Conservation (phyloP, 2,888 invertebrate genomes). For the Anticlea derivata region DNA sequence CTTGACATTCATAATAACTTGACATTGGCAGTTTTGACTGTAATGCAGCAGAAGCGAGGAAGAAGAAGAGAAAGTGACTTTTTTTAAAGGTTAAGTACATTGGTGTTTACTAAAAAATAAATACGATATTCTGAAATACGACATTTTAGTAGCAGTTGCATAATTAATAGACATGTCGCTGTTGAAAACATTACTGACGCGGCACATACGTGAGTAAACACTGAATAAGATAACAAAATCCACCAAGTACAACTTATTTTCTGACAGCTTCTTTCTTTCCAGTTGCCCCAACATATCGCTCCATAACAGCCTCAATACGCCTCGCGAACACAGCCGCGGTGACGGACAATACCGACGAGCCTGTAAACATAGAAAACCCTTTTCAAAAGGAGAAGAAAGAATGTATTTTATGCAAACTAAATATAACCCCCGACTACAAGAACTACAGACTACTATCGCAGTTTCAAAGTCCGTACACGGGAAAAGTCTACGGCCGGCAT, state of each 20-base stretch:
- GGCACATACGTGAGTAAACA: slow-evolving; percentile 52
- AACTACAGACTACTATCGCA: slow-evolving; percentile 96
- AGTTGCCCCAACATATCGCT: slow-evolving; percentile 52
- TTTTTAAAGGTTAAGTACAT: too few species aligned
- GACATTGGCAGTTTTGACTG: too few species aligned
- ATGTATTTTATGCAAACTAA: slow-evolving; percentile 93
- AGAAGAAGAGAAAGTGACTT: too few species aligned
- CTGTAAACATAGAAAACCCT: slow-evolving; percentile 89
- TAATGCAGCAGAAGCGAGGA: too few species aligned
- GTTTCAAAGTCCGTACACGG: slow-evolving; percentile 98
- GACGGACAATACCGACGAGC: slow-evolving; percentile 60
- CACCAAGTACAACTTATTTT: too few species aligned
- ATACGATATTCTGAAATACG: too few species aligned
- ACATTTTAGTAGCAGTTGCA: background rate
- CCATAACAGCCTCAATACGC: slow-evolving; percentile 43
- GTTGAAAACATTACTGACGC: slow-evolving; percentile 50
- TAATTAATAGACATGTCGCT: slow-evolving; percentile 47
- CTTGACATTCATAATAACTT: too few species aligned
- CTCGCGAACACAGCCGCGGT: slow-evolving; percentile 27
- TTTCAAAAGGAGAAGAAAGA: slow-evolving; percentile 87
- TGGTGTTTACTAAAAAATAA: too few species aligned
- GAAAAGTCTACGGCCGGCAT: slow-evolving; percentile 94
- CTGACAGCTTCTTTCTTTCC: slow-evolving; percentile 38
- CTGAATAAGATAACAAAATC: too few species aligned
- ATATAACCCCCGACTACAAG: slow-evolving; percentile 94